Evolutionary conservation across 2,888 invertebrate genomes (phyloP).

Genomic region (Cryptosula pallasiana): DNA sequence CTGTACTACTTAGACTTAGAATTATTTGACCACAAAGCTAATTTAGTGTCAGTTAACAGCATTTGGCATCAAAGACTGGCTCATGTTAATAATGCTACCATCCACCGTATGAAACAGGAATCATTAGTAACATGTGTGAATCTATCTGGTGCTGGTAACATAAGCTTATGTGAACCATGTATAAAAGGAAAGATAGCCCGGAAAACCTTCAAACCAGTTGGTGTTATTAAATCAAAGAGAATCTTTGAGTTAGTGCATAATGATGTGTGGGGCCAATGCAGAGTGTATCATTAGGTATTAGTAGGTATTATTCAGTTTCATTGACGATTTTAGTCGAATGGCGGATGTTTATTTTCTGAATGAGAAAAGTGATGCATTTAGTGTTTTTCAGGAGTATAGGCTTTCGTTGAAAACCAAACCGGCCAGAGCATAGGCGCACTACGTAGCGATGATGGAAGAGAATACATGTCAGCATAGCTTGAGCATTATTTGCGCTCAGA

Average conservation of each 20-base stretch:
- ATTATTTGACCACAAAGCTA: neutral
- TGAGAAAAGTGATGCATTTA: conserved; percentile 26
- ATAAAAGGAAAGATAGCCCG: conserved; percentile 6
- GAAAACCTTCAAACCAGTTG: neutral
- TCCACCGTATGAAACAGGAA: conserved; percentile 2
- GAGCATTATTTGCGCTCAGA: conserved; percentile 31
- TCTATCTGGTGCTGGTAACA: neutral
- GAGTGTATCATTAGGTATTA: conserved; percentile 20
- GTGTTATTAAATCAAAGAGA: conserved; percentile 2
- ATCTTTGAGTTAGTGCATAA: conserved; percentile 26
- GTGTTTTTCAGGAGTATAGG: conserved; percentile 28
- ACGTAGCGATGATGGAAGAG: conserved; percentile 28
- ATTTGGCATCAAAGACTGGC: neutral
- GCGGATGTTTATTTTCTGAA: conserved; percentile 25
- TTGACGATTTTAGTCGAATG: conserved; percentile 27
- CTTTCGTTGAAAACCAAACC: conserved; percentile 23
- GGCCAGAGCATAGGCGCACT: conserved; percentile 26
- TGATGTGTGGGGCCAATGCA: conserved; percentile 29
- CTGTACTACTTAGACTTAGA: neutral
- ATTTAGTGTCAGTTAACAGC: neutral
- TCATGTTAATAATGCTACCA: neutral
- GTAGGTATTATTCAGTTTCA: conserved; percentile 28
- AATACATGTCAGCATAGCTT: conserved; percentile 30
- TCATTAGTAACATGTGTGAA: neutral
- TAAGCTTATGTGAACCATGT: conserved; percentile 7